Evolutionary conservation across 2,113 vertebrate genomes (phyloP), one percentile per base, ranked within the genome.

Genomic region (Tyrannus savana): DNA sequence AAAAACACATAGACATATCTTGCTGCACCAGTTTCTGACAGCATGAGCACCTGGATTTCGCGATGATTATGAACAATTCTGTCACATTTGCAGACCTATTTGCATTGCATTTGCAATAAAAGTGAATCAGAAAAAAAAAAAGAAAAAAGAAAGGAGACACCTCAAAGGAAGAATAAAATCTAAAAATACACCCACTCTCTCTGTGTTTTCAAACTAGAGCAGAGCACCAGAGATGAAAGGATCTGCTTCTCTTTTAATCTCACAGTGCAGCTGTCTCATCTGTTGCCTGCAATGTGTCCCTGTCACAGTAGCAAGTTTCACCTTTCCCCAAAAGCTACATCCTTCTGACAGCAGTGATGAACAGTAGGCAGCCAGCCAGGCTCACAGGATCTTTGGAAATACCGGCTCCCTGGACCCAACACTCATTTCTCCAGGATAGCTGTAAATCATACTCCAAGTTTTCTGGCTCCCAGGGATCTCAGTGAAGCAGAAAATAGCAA

Each of bases 191-290:
- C 82, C 72, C 50, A 66, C 53, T 79, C 49, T 91, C 56, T 93
- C 58, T 76, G 78, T 85, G 72, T 52, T 94, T 96, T 83, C 50
- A 73, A 96, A 93, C 58, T 67, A 39, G 74, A 95, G 46, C 78
- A 80, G 50, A 91, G 53, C 71, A 80, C 22, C 10, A 42, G 55
- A 90, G 86, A 95, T 96, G 73, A 97, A 97, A 95, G 80, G 46
- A 59, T 75, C 64, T 87, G 27, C 52, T 91, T 77, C 76, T 53
- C 94, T 83, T 95, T 95, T 94, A 94, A 96, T 91, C 93, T 96
- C 81, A 17, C 46, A 23, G n/a, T 25, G 71, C 93, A 94, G 78
- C 84, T 87, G 84, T 80, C 87, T 96, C 87, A 27, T 87, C 84
- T 91, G 78, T 14, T 84, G 77, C 80, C 87, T 89, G 74, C 30